phyloP scores from a whole-genome alignment of 2,888 invertebrate genomes.

The Leptura quadrifasciata region DNA sequence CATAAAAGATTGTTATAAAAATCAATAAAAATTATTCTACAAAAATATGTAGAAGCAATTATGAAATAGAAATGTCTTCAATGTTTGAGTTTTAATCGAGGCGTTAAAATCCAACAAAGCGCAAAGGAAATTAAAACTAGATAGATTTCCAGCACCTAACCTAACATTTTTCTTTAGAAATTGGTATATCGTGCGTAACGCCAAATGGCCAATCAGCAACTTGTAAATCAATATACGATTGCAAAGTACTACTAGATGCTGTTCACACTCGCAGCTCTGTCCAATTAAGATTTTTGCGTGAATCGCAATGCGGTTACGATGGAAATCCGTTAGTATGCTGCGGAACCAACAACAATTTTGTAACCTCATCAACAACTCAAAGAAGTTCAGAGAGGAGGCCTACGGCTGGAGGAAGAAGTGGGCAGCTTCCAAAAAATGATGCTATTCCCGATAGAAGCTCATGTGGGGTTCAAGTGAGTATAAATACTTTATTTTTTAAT shows the following conservation, averaged over 20 bases:
- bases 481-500: neutral
- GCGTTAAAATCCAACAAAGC: too few species aligned
- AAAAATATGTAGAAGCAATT: too few species aligned
- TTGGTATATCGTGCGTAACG: conserved; percentile 73
- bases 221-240: conserved; percentile 76
- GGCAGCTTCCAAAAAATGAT: conserved; percentile 42
- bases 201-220: conserved; percentile 72
- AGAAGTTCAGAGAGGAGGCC: neutral
- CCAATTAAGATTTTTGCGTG: conserved; percentile 72
- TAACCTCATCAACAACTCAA: neutral
- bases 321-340: conserved; percentile 73
- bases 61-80: too few species aligned
- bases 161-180: conserved; percentile 50
- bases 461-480: conserved; percentile 66
- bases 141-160: neutral
- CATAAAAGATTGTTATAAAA: too few species aligned
- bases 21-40: too few species aligned
- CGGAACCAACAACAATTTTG: conserved; percentile 62
- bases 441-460: conserved; percentile 60
- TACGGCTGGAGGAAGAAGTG: neutral
- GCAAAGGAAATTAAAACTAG: too few species aligned
- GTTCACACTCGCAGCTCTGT: conserved; percentile 66
- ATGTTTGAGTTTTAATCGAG: too few species aligned
- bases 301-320: conserved; percentile 77
- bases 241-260: conserved; percentile 71